phyloP scores from a whole-genome alignment of 2,888 invertebrate species.

The Apamea sordens region DNA sequence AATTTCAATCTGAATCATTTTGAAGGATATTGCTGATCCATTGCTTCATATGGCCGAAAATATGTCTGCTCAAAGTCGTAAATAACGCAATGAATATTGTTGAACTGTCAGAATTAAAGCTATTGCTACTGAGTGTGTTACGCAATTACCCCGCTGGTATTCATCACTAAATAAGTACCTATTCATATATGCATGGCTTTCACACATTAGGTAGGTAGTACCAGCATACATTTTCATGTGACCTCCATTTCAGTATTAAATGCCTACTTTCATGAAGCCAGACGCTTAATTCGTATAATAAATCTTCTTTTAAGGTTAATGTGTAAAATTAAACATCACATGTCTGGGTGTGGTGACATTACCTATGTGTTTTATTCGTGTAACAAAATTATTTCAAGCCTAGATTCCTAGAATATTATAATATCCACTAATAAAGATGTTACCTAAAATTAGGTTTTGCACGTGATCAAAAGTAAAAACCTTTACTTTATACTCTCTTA shows the following conservation, averaged over 20 bases:
- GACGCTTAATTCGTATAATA: constrained; percentile 38
- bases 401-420: background rate
- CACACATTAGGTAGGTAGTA: background rate
- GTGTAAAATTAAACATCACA: constrained; percentile 29
- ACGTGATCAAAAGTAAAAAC: background rate
- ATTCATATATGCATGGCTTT: background rate
- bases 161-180: no score
- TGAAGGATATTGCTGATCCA: no score
- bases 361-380: constrained; percentile 16
- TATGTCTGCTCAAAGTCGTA: no score
- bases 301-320: constrained; percentile 50
- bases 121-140: no score
- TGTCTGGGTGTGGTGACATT: constrained; percentile 29
- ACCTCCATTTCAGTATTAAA: constrained; percentile 38
- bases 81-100: no score
- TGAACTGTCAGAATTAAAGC: no score
- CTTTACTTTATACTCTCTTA: background rate
- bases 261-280: constrained; percentile 37
- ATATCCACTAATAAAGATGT: background rate
- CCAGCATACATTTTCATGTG: constrained; percentile 29
- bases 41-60: no score
- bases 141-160: no score
- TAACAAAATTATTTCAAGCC: background rate
- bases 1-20: no score
- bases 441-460: background rate